A percentile compares a stretch with the other conserved stretches of the same genome.
Conservation (phyloP, 2,888 invertebrate species). For the Notodonta dromedarius region DNA sequence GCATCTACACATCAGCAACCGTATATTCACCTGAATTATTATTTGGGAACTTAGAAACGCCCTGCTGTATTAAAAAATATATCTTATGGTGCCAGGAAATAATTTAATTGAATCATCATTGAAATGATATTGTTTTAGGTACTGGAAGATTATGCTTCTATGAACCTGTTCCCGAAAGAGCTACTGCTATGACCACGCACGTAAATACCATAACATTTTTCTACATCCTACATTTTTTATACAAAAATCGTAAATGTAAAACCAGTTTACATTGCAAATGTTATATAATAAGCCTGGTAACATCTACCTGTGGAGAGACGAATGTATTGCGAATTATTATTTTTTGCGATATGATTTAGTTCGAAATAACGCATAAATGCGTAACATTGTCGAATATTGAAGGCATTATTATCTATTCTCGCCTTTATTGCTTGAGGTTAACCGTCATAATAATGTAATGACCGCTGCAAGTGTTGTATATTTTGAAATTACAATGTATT, state of each 20-base stretch:
- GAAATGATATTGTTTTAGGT: constrained; percentile 76
- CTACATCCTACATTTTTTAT: constrained; percentile 21
- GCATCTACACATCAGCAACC: too few relatives aligned
- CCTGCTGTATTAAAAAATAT: too few relatives aligned
- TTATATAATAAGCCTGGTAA: too few relatives aligned
- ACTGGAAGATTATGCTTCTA: constrained; percentile 90
- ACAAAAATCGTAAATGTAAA: constrained; percentile 6
- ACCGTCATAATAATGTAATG: too few relatives aligned
- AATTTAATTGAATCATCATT: too few relatives aligned
- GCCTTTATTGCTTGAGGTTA: background rate
- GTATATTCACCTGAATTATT: too few relatives aligned
- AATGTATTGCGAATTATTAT: too few relatives aligned
- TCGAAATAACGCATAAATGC: background rate
- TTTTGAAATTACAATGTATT: constrained; percentile 1
- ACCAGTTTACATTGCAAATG: too few relatives aligned
- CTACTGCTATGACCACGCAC: constrained; percentile 81
- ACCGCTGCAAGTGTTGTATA: background rate
- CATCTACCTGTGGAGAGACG: too few relatives aligned
- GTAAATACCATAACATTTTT: constrained; percentile 19
- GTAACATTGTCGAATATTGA: too few relatives aligned
- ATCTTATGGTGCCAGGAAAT: too few relatives aligned
- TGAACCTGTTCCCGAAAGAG: constrained; percentile 93
- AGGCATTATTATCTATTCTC: background rate
- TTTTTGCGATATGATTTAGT: background rate
- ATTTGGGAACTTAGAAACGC: too few relatives aligned